Conservation (phyloP, 2,888 invertebrate genomes). For the Hecatera dysodea region DNA sequence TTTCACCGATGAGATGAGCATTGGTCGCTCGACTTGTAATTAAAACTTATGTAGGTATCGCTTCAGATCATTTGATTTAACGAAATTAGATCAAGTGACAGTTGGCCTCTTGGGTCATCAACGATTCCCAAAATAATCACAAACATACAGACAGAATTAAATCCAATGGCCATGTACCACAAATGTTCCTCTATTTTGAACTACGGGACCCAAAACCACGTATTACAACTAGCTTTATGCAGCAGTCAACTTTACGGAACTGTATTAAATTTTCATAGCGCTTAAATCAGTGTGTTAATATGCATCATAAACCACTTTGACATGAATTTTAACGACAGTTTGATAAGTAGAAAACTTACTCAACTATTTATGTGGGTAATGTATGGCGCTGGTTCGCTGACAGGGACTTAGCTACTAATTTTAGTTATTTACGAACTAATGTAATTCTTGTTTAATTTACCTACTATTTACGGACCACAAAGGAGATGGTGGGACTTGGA, state of each 20-base stretch:
- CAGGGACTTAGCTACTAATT: not conserved
- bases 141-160: not conserved
- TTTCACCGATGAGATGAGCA: not conserved
- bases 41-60: not conserved
- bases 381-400: not conserved
- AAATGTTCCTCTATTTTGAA: not conserved
- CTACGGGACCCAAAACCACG: not conserved
- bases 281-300: constrained; percentile 58
- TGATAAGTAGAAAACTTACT: constrained; percentile 49
- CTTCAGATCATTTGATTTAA: not conserved
- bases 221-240: constrained; percentile 4
- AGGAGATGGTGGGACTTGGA: no score
- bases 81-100: not conserved
- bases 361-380: constrained; percentile 44
- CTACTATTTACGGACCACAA: no score
- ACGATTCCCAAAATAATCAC: not conserved
- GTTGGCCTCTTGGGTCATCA: not conserved
- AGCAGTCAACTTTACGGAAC: constrained; percentile 7
- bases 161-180: not conserved
- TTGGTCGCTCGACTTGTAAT: not conserved
- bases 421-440: not conserved
- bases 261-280: constrained; percentile 42
- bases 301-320: constrained; percentile 55
- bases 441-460: no score
- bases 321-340: constrained; percentile 50